Percentiles rank a stretch among this genome's conserved stretches.
phyloP scores from a whole-genome alignment of 2,797 vertebrate genomes.

The Mionectes olivaceus region DNA sequence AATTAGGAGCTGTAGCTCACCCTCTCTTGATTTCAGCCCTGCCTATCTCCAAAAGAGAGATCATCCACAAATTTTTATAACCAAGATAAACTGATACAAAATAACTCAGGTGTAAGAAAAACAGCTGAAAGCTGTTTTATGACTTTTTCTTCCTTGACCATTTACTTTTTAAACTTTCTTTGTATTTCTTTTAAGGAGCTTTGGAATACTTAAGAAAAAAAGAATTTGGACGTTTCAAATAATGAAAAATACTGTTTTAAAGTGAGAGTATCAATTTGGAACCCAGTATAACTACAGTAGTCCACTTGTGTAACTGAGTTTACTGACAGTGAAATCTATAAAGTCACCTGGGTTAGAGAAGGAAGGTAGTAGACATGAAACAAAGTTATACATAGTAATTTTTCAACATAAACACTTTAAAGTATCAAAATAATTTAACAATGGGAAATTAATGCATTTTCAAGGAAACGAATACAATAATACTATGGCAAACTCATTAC shows the following conservation, averaged over 20 bases:
- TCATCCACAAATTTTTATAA: not conserved
- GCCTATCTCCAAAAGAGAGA: not conserved
- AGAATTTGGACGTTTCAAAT: not conserved
- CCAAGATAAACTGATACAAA: not conserved
- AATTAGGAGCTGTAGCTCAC: not conserved
- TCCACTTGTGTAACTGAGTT: not conserved
- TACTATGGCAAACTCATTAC: not conserved
- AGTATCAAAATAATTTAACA: not conserved
- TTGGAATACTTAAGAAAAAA: not conserved
- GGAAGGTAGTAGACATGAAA: not conserved
- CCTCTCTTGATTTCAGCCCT: not conserved
- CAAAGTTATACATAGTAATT: not conserved
- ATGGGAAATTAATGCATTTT: not conserved
- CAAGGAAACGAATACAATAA: not conserved
- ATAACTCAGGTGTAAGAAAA: not conserved
- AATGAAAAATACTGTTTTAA: not conserved
- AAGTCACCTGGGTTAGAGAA: not conserved
- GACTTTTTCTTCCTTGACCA: not conserved
- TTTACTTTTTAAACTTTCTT: not conserved
- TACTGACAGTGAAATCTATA: not conserved
- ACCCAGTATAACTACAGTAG: not conserved
- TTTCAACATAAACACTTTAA: not conserved
- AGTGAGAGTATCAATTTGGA: not conserved
- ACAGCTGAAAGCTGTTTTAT: not conserved
- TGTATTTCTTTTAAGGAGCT: not conserved